Evolutionary conservation across 1,140 invertebrate genomes (phyloP), one percentile per base, ranked within the genome.

Genomic region (Diorhabda sublineata): DNA sequence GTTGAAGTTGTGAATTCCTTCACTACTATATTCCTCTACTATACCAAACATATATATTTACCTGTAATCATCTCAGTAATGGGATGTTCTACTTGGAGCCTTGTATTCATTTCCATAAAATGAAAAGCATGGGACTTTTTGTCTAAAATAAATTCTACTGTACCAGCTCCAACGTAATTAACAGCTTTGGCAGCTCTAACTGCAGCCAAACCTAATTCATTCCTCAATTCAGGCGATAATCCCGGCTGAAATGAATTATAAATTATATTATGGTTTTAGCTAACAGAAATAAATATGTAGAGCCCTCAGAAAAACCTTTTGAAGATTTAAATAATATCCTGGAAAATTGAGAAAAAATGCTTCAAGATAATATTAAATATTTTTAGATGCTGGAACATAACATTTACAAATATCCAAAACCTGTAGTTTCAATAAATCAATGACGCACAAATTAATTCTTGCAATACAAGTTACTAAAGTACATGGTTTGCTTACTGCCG

Each of bases 41-140:
- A 26, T 26, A 26, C 66, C 60, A 62, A 61, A 9, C 5, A 63
- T 7, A 41, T 61, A 43, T 4, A 60, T 41, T 79, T 81, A 83
- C 86, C 92, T 45, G 96, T 98, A 58, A 98, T 94, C 90, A 97
- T 97, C 84, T 98, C 97, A 2, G 96, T 97, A n/a, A 99, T 91
- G 0, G 97, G 97, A 86, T 99, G 97, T 81, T 99, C 97, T 0
- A 98, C 91, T 82, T 97, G 95, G 4, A 97, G 84, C 9, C 96
- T 84, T 0, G 96, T 98, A 79, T 98, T 98, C 96, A 98, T 98
- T 84, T 98, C 96, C 98, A 99, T 99, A 79, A 99, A 99, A 83
- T 96, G 95, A 80, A 99, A 99, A 66, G 91, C 91, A 57, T 95
- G 87, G 44, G 91, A 87, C 52, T 86, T 80, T 61, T 88, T 85